These are phyloP conservation scores for Crotophaga sulcirostris DNA, from an alignment of 2,113 vertebrate species.

Conservation along the genomic window DNA sequence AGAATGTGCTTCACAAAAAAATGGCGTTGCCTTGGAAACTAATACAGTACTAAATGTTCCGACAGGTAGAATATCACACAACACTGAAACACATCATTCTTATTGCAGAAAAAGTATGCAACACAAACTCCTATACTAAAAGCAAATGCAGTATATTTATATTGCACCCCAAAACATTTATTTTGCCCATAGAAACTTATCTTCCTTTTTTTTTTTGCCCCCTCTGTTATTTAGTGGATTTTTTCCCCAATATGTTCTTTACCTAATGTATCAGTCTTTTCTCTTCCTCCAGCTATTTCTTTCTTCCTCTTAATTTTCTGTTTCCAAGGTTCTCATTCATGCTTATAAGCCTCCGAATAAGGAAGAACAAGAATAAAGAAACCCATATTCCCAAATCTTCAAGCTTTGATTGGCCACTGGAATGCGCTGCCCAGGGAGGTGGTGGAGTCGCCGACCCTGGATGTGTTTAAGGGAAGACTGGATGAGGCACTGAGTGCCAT, in stretches of 20 bases:
- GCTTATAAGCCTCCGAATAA: neutral
- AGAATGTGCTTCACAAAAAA: conserved; percentile 27
- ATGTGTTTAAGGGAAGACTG: too few relatives aligned
- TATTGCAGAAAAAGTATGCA: neutral
- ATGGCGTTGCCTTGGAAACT: conserved; percentile 62
- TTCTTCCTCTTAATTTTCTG: neutral
- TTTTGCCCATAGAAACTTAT: neutral
- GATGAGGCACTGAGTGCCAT: too few relatives aligned
- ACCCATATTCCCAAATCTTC: neutral
- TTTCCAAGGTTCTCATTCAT: neutral
- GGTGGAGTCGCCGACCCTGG: too few relatives aligned
- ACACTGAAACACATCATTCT: neutral
- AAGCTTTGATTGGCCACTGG: too few relatives aligned
- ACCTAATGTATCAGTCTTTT: neutral
- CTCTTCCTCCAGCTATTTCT: neutral
- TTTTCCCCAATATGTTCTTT: neutral
- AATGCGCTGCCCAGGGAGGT: too few relatives aligned
- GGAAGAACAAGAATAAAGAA: neutral
- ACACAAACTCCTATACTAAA: neutral
- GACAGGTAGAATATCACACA: conserved; percentile 32
- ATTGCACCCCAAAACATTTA: neutral
- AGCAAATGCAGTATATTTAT: neutral
- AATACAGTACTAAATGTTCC: conserved; percentile 55
- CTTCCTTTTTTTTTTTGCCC: neutral
- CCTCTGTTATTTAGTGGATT: neutral